Evolutionary conservation across 2,797 vertebrate species (phyloP).

Genomic region (Scleropages formosus): DNA sequence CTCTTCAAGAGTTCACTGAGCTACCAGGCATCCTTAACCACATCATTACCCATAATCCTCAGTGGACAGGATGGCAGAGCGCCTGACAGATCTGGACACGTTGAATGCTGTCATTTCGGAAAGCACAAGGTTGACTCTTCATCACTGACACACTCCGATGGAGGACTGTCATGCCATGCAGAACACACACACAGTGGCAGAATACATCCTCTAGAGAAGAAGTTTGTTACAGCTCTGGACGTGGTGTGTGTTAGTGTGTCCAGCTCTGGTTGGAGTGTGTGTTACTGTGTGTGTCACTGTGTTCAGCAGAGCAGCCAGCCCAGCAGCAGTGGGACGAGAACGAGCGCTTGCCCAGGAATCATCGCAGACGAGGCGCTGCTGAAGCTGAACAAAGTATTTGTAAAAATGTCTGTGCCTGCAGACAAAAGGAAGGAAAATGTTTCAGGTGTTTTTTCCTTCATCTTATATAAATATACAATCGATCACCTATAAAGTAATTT

Average conservation of each 20-base stretch:
- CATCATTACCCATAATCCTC: conserved; percentile 5
- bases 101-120: neutral
- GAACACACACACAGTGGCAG: neutral
- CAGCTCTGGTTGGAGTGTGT: neutral
- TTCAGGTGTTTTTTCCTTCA: neutral
- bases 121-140: neutral
- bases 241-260: neutral
- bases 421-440: neutral
- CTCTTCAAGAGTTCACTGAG: too few relatives aligned
- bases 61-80: neutral
- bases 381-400: neutral
- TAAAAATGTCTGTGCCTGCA: conserved; percentile 17
- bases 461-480: neutral
- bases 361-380: neutral
- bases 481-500: neutral
- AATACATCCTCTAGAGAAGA: neutral
- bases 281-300: neutral
- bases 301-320: neutral
- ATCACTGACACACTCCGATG: neutral
- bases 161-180: neutral
- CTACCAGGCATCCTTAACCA: neutral
- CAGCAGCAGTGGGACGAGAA: neutral
- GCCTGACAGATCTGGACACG: neutral
- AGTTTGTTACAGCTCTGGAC: neutral
- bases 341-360: neutral